Conservation (phyloP, 2,113 vertebrate genomes). For the Carollia perspicillata region DNA sequence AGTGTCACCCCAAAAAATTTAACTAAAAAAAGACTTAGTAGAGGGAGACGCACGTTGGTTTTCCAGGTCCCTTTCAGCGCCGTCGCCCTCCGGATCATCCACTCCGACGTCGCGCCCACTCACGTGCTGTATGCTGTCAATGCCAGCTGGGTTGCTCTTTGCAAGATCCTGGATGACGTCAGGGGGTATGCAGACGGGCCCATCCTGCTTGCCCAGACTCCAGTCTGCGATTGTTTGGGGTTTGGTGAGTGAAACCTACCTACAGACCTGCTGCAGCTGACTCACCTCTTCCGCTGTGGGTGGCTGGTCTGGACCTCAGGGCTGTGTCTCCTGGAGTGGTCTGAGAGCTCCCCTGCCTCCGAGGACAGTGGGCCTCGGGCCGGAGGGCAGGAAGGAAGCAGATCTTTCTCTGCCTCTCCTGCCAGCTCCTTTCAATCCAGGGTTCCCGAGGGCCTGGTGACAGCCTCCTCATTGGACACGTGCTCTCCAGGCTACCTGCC, state of each 20-base stretch:
- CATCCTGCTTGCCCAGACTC: conserved; percentile 88
- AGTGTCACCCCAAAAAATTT: not conserved
- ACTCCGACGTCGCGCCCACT: conserved; percentile 88
- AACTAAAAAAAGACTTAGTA: fast-evolving
- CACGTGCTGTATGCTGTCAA: conserved; percentile 91
- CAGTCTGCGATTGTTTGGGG: conserved; percentile 92
- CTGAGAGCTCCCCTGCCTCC: not conserved
- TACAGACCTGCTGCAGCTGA: fast-evolving
- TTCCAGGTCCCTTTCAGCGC: conserved; percentile 89
- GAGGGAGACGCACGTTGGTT: not conserved
- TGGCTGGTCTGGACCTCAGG: not conserved
- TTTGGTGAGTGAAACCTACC: conserved; percentile 84
- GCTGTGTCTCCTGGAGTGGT: not conserved
- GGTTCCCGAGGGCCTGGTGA: not conserved
- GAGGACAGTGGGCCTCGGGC: not conserved
- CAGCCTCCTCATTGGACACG: not conserved
- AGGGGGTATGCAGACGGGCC: conserved; percentile 81
- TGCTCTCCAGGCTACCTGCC: fast-evolving
- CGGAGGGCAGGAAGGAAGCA: not conserved
- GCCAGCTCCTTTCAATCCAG: not conserved
- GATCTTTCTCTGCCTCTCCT: not conserved
- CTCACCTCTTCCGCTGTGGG: fast-evolving
- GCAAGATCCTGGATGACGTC: conserved; percentile 88
- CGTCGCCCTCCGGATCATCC: conserved; percentile 87
- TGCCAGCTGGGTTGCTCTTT: conserved; percentile 92